These are phyloP conservation scores for Oryctolagus cuniculus DNA, from an alignment of 2,113 vertebrate species.

Conservation along the genomic window mOryCun1.1 NC_091433.1:59564001-59564500, in stretches of 20 bases:
- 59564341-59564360: slow-evolving; percentile 83
- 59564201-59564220: slow-evolving; percentile 87
- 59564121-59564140: slow-evolving; percentile 88
- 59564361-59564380: slow-evolving; percentile 83
- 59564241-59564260: slow-evolving; percentile 90
- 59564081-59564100: slow-evolving; percentile 86
- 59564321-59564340: slow-evolving; percentile 87
- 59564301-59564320: slow-evolving; percentile 90
- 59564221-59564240: slow-evolving; percentile 89
- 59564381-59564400: slow-evolving; percentile 82
- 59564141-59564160: slow-evolving; percentile 86
- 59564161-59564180: slow-evolving; percentile 90
- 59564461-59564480: slow-evolving; percentile 77
- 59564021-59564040: slow-evolving; percentile 79
- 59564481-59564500: slow-evolving; percentile 64
- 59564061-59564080: slow-evolving; percentile 62
- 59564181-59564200: slow-evolving; percentile 89
- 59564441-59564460: slow-evolving; percentile 68
- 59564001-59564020: too few relatives aligned
- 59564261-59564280: slow-evolving; percentile 89
- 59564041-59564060: slow-evolving; percentile 82
- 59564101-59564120: slow-evolving; percentile 88
- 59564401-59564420: slow-evolving; percentile 83
- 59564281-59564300: slow-evolving; percentile 88
- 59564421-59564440: slow-evolving; percentile 81